Percentiles rank a stretch among this genome's conserved stretches.
These are phyloP conservation scores for Cladorhizidae sp. DNA, from an alignment of 37 sponge, comb jelly and placozoan genomes.

Conservation along the genomic window DNA sequence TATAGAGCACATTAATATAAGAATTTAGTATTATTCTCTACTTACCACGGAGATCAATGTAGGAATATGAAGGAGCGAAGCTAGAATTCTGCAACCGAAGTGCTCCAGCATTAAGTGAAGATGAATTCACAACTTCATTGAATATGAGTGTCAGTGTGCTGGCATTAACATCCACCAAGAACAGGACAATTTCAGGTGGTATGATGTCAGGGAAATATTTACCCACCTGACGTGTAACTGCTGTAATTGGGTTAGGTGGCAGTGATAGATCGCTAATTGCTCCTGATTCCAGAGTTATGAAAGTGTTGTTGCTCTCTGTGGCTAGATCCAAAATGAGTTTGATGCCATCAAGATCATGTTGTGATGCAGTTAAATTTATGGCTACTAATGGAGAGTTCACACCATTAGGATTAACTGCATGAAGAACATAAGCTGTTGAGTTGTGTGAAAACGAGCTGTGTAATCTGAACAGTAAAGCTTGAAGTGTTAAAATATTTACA, in stretches of 20 bases:
- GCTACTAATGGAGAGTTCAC: conserved; percentile 67
- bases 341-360: conserved; percentile 70
- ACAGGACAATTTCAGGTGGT: conserved; percentile 55
- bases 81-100: conserved; percentile 64
- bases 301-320: conserved; percentile 59
- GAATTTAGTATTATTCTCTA: too few relatives aligned
- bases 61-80: conserved; percentile 1
- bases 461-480: conserved; percentile 34
- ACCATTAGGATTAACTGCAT: conserved; percentile 49
- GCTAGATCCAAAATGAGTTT: conserved; percentile 69
- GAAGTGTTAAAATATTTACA: conserved; percentile 56
- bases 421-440: conserved; percentile 11
- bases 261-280: conserved; percentile 68
- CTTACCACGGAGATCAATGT: conserved; percentile 41
- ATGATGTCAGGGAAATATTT: conserved; percentile 64
- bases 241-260: conserved; percentile 45
- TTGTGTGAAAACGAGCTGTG: conserved; percentile 3
- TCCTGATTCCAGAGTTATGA: conserved; percentile 37
- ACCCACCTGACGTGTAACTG: conserved; percentile 25
- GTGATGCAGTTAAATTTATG: conserved; percentile 75
- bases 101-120: conserved; percentile 57
- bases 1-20: too few relatives aligned
- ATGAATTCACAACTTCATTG: conserved; percentile 74
- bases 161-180: conserved; percentile 68
- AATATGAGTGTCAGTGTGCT: conserved; percentile 78